Conservation (phyloP, 2,113 vertebrate genomes). For the Colossoma macropomum region DNA sequence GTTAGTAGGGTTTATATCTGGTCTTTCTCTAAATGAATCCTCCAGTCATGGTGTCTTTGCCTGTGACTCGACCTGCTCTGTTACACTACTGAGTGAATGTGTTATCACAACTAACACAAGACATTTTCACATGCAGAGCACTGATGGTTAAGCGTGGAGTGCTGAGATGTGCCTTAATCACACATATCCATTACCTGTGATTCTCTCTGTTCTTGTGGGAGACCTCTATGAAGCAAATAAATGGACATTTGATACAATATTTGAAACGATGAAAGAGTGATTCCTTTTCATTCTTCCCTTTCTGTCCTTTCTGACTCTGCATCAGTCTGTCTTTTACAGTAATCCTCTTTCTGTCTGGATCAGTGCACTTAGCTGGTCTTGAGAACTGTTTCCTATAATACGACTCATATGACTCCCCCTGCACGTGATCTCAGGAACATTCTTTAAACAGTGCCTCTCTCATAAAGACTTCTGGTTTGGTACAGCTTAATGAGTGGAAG, state of each 20-base stretch:
- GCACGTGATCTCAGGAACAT: background rate
- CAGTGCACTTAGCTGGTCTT: constrained; percentile 23
- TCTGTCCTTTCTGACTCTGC: background rate
- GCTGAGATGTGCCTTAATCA: too few species aligned
- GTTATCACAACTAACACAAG: too few species aligned
- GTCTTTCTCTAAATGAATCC: too few species aligned
- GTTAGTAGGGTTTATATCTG: too few species aligned
- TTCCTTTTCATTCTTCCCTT: background rate
- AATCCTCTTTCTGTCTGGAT: constrained; percentile 41
- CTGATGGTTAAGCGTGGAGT: too few species aligned
- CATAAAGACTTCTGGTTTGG: too few species aligned
- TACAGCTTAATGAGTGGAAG: too few species aligned
- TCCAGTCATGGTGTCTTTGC: too few species aligned
- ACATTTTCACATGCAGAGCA: too few species aligned
- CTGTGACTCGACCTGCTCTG: too few species aligned
- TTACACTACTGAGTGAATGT: too few species aligned
- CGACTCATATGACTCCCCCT: background rate
- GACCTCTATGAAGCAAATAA: background rate
- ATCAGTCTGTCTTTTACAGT: constrained; percentile 3
- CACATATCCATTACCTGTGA: background rate
- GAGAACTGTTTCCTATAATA: constrained; percentile 23
- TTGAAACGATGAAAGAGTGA: background rate
- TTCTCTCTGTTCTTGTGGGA: background rate
- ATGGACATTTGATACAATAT: background rate
- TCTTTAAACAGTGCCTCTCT: too few species aligned